A percentile compares a stretch with the other conserved stretches of the same genome.
Conservation (phyloP, 2,113 vertebrate species). For the mouse (Mus musculus) region GRCm39 chr17:86568001-86568500, state of each 20-base stretch:
- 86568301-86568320: neutral
- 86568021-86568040: no score
- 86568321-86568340: neutral
- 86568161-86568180: no score
- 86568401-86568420: neutral
- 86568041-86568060: no score
- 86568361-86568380: neutral
- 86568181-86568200: neutral
- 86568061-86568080: no score
- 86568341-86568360: neutral
- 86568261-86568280: slow-evolving; percentile 46
- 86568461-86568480: slow-evolving; percentile 35
- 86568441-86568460: neutral
- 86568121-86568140: no score
- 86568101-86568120: no score
- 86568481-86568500: neutral
- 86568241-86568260: slow-evolving; percentile 50
- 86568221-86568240: neutral
- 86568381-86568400: neutral
- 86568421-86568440: neutral
- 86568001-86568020: no score
- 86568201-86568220: neutral
- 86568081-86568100: no score
- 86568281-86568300: slow-evolving; percentile 16
- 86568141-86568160: no score